Evolutionary conservation across 2,797 vertebrate species (phyloP), one percentile per base, ranked within the genome.

Genomic region (Pseudochirops cupreus): DNA sequence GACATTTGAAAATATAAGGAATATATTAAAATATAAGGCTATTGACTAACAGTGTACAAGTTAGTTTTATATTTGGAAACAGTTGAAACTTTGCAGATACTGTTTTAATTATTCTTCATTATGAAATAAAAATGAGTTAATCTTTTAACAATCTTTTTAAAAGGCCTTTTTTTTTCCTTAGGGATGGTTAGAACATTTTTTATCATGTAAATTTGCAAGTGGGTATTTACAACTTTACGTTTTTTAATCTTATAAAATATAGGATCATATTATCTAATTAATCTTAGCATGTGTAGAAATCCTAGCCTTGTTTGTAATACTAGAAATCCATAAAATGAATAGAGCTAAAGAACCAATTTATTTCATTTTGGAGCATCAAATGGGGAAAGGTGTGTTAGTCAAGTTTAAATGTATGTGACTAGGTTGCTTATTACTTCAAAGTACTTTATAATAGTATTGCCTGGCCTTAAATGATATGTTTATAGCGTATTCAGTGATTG

Each of bases 51-150:
- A 82, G 9, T 46, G 24, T 46, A 16, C 31, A 46, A 11, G 24
- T 46, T 57, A 89, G 4, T 59, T 3, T 5, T 94, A 1, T 91
- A 28, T 31, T 74, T 94, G 55, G 1, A 50, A 82, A 82, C 0
- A n/a, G 24, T 52, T 82, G 33, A 54, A 13, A 67, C 90, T 5
- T 13, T 92, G 59, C 1, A 26, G 16, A 3, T 91, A 82, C 29
- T 93, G 1, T 33, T 2, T 52, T 26, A 94, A 33, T 56, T 24
- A 56, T 74, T 94, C 93, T 92, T 93, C 33, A 89, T 92, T 95
- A 54, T 87, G 39, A 50, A 87, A 46, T 82, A 67, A 67, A 67
- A 74, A 39, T 74, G 67, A n/a, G 1, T 74, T 87, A 92, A 57
- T 52, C 52, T 33, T 89, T 92, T 4, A 89, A 82, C 7, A 50